phyloP scores from a whole-genome alignment of 2,888 invertebrate genomes.

The Drosophila algonquin region DNA sequence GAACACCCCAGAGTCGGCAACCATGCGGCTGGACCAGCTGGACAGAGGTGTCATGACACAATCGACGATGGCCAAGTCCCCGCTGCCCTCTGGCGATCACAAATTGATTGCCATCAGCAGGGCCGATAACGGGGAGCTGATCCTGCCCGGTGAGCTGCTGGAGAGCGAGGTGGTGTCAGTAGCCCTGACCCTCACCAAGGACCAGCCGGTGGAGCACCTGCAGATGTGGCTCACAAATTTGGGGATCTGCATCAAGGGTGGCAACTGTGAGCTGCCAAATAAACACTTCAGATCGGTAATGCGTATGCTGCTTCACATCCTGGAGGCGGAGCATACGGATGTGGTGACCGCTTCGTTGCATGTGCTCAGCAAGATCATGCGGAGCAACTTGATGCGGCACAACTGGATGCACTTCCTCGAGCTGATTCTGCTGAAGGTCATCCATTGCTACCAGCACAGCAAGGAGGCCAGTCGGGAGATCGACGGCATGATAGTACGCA shows the following conservation, averaged over 20 bases:
- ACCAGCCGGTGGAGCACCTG: constrained; percentile 79
- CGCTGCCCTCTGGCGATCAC: constrained; percentile 32
- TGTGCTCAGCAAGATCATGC: constrained; percentile 93
- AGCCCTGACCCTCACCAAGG: constrained; percentile 81
- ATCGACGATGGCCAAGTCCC: constrained; percentile 37
- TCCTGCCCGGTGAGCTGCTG: constrained; percentile 85
- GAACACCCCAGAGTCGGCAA: constrained; percentile 84
- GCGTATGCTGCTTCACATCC: constrained; percentile 90
- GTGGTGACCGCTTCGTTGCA: constrained; percentile 91
- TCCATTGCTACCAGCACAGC: constrained; percentile 92
- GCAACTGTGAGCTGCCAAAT: constrained; percentile 85
- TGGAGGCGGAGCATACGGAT: constrained; percentile 85
- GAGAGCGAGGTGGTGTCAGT: constrained; percentile 85
- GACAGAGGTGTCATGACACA: constrained; percentile 22
- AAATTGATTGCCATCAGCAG: constrained; percentile 83
- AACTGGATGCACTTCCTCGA: constrained; percentile 96
- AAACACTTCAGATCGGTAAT: constrained; percentile 87
- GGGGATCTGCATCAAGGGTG: constrained; percentile 84
- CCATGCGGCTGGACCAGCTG: constrained; percentile 81
- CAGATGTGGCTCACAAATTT: constrained; percentile 84
- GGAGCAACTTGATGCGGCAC: constrained; percentile 89
- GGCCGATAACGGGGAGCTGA: constrained; percentile 86
- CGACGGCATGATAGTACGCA: constrained; percentile 90
- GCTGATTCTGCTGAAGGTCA: constrained; percentile 93
- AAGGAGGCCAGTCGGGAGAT: constrained; percentile 92